Conservation (phyloP, 2,888 invertebrate species). For the Trissolcus japonicus region DNA sequence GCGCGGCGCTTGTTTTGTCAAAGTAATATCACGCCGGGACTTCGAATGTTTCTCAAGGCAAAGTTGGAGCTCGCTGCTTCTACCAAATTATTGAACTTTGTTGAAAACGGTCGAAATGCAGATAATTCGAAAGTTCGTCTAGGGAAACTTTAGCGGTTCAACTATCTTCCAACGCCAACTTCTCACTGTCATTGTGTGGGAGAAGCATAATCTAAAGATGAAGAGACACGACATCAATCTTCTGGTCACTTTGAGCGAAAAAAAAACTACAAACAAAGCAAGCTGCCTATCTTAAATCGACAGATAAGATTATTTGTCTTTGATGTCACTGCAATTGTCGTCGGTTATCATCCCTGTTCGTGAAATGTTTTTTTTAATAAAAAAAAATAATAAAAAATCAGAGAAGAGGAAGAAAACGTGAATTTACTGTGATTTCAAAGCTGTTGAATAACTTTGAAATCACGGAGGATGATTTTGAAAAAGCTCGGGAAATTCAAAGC, state of each 20-base stretch:
- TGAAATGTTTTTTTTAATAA: no score
- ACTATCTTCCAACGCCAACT: constrained; percentile 65
- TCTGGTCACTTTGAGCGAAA: constrained; percentile 34
- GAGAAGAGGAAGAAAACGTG: no score
- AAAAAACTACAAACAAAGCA: constrained; percentile 20
- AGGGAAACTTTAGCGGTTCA: constrained; percentile 67
- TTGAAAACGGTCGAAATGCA: constrained; percentile 65
- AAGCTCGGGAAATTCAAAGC: no score
- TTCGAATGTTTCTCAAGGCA: constrained; percentile 57
- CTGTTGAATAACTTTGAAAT: no score
- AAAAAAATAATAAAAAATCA: no score
- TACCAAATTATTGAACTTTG: constrained; percentile 60
- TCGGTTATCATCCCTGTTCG: neutral
- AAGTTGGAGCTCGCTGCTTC: constrained; percentile 56
- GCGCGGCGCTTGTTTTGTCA: constrained; percentile 55
- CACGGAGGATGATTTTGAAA: no score
- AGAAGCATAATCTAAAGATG: constrained; percentile 63
- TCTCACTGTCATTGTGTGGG: constrained; percentile 61
- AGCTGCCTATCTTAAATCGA: neutral
- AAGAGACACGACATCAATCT: constrained; percentile 63
- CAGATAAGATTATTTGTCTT: neutral
- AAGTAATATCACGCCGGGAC: constrained; percentile 56
- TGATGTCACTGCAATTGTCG: neutral
- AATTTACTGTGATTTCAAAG: no score
- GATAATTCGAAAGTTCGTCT: constrained; percentile 70